Conservation (phyloP, 2,888 invertebrate species). For the Bombyx huttoni region DNA sequence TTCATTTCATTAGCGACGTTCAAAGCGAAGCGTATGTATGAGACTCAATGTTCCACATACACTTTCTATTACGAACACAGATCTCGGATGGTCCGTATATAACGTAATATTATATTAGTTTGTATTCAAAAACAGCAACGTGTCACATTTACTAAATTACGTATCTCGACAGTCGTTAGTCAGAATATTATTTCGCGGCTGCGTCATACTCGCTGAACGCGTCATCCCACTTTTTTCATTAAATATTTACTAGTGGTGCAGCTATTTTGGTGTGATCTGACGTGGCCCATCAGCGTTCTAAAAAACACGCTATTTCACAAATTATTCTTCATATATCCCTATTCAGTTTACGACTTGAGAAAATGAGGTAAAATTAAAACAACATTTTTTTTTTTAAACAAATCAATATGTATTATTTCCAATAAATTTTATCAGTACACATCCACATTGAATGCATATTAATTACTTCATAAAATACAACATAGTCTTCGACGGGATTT, state of each 20-base stretch:
- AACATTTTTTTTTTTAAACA: slow-evolving; percentile 42
- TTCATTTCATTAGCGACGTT: too few relatives aligned
- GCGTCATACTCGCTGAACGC: slow-evolving; percentile 21
- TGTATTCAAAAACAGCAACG: slow-evolving; percentile 16
- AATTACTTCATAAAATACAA: slow-evolving; percentile 54
- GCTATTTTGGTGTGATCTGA: neutral
- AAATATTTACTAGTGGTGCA: slow-evolving; percentile 8
- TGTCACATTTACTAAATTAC: slow-evolving; percentile 13
- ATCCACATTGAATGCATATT: slow-evolving; percentile 65
- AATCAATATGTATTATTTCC: slow-evolving; percentile 67
- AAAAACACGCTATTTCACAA: neutral
- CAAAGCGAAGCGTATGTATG: too few relatives aligned
- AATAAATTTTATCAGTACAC: slow-evolving; percentile 71
- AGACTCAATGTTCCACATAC: too few relatives aligned
- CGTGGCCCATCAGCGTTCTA: neutral
- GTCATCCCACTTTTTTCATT: slow-evolving; percentile 15
- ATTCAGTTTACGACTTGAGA: neutral
- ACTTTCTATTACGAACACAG: too few relatives aligned
- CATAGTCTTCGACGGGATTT: slow-evolving; percentile 56
- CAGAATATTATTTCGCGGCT: slow-evolving; percentile 24
- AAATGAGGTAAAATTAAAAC: neutral
- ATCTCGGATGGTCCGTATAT: too few relatives aligned
- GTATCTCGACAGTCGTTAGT: slow-evolving; percentile 25
- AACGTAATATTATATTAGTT: too few relatives aligned
- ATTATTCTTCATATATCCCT: neutral